Conservation (phyloP, 2,113 vertebrate species). For the Anoura caudifer region DNA sequence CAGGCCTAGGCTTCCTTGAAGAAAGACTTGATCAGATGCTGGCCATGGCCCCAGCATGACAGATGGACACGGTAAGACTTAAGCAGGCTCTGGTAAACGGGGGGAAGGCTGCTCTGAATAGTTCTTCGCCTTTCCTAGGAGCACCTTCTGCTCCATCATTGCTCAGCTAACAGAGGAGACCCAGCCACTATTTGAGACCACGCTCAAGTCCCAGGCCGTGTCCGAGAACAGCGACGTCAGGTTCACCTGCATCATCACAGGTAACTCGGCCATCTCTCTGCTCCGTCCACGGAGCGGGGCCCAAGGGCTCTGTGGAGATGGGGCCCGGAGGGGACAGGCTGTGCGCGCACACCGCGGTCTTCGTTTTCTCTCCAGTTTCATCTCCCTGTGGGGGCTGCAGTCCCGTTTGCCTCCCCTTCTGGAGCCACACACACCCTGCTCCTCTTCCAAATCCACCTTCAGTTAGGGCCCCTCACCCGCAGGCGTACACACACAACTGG, state of each 20-base stretch:
- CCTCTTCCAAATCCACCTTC: not conserved
- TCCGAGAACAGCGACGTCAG: slow-evolving; percentile 94
- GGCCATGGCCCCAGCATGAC: not conserved
- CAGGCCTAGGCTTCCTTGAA: not conserved
- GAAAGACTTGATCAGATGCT: not conserved
- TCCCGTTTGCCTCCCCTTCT: not conserved
- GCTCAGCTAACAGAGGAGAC: slow-evolving; percentile 97
- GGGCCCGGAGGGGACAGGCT: not conserved
- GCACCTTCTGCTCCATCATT: slow-evolving; percentile 97
- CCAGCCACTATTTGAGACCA: slow-evolving; percentile 94
- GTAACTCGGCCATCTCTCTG: slow-evolving; percentile 77
- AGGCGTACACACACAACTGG: too few relatives aligned
- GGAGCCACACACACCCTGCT: not conserved
- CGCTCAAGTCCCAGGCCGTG: slow-evolving; percentile 94
- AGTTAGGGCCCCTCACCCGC: not conserved
- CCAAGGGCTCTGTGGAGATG: not conserved
- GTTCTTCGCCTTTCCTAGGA: slow-evolving; percentile 86
- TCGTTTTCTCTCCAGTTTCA: not conserved
- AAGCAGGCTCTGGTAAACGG: not conserved
- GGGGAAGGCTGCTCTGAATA: slow-evolving; percentile 69
- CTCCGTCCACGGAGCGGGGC: not conserved
- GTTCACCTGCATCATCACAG: slow-evolving; percentile 96
- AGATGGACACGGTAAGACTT: not conserved
- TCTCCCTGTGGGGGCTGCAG: not conserved
- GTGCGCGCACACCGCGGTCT: not conserved